Evolutionary conservation across 1,140 invertebrate genomes (phyloP).

Genomic region (Gerris buenoi): DNA sequence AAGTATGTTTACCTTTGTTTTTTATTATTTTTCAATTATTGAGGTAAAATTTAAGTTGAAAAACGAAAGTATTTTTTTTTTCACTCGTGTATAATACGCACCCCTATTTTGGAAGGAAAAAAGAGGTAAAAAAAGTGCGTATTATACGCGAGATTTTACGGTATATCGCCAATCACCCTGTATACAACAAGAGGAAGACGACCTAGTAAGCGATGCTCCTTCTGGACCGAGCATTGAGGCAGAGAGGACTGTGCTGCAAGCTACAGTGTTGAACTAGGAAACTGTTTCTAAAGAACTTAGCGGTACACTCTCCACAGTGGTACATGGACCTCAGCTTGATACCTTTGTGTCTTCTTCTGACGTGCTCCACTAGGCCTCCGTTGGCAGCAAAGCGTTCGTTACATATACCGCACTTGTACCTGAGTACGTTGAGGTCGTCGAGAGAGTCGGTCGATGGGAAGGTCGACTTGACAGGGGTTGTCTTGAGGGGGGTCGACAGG

Average conservation of each 20-base stretch:
- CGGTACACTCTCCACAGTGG: slow-evolving; percentile 24
- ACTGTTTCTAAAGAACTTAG: slow-evolving; percentile 25
- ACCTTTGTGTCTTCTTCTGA: slow-evolving; percentile 18
- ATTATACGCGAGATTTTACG: too few species aligned
- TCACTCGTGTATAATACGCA: too few species aligned
- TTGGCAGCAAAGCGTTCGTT: slow-evolving; percentile 20
- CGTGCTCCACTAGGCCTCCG: slow-evolving; percentile 20
- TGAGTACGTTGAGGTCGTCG: slow-evolving; percentile 6
- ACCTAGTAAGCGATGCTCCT: background rate
- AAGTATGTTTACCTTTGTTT: too few species aligned
- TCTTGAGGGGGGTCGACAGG: slow-evolving; percentile 4
- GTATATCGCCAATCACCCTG: too few species aligned
- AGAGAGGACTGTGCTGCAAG: slow-evolving; percentile 23
- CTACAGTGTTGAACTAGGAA: slow-evolving; percentile 23
- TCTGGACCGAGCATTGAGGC: slow-evolving; percentile 14
- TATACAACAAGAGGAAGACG: too few species aligned
- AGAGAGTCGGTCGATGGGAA: slow-evolving; percentile 1
- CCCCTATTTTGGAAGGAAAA: too few species aligned
- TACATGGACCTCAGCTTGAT: slow-evolving; percentile 21
- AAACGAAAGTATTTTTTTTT: too few species aligned
- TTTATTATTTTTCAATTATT: too few species aligned
- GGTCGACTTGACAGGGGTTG: slow-evolving; percentile 6
- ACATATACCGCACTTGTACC: slow-evolving; percentile 24
- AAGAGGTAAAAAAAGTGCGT: too few species aligned
- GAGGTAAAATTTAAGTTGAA: too few species aligned